Evolutionary conservation across 2,113 vertebrate species (phyloP), one percentile per base, ranked within the genome.

Genomic region (Myotis lucifugus): DNA sequence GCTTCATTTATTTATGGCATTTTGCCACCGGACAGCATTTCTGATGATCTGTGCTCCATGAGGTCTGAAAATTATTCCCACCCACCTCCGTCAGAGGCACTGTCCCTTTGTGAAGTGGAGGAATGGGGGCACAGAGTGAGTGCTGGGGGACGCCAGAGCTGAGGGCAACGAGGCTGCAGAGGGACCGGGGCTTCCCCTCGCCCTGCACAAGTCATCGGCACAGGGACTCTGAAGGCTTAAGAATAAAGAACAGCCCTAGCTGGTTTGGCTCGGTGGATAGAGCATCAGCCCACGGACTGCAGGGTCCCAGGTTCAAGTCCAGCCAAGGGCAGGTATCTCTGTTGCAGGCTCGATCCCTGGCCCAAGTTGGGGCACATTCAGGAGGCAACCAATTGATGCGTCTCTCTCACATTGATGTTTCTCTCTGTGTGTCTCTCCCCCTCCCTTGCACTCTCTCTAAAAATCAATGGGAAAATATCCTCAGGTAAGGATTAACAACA

Each of bases 21-120:
- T 91, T 81, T 85, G 46, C 93, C 88, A 72, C n/a, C 8, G 25
- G 37, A 93, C 7, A 52, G 66, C 89, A 56, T 64, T 64, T 94
- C 81, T 93, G 85, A 52, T 70, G 37, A 59, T 89, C 74, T 79
- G 42, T 23, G 46, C 21, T 78, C 73, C 9, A 0, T 15, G 48
- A 32, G 37, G 77, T 72, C 72, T 77, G 34, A 81, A 25, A 77
- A 84, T 11, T 32, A 32, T 12, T 48, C 37, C 34, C n/a, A 27
- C 19, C 34, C 3, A 34, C 72, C 4, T 34, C 85, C 81, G 29
- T 56, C 90, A 74, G 21, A 29, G 87, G 32, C 1, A 1, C 8
- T 15, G 14, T 66, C 32, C 74, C 46, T 91, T 72, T 50, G 34
- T 7, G 67, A 86, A 86, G 56, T 4, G 50, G 1, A 15, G 19